These are phyloP conservation scores for Heliconius ismenius DNA, from an alignment of 2,888 invertebrate species.

Conservation along the genomic window DNA sequence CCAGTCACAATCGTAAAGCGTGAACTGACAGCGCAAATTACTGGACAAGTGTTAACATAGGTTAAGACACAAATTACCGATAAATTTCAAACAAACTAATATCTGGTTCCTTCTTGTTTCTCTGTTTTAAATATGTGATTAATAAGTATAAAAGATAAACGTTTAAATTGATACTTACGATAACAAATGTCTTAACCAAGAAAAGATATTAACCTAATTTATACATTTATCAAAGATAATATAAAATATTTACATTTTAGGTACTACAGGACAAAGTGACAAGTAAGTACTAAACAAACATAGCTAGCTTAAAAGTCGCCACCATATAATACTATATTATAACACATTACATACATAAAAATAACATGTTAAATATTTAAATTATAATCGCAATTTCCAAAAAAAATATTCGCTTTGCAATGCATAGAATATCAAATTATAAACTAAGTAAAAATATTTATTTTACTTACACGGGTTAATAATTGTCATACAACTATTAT, in stretches of 20 bases:
- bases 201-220: background rate
- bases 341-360: conserved; percentile 5
- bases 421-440: background rate
- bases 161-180: background rate
- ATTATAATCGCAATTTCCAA: conserved; percentile 15
- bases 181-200: conserved; percentile 24
- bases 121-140: background rate
- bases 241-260: background rate
- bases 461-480: background rate
- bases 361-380: background rate
- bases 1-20: conserved; percentile 75
- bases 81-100: background rate
- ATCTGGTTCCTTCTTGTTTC: background rate
- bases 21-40: conserved; percentile 64
- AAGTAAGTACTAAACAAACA: background rate
- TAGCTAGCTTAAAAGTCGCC: conserved; percentile 16
- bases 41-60: background rate
- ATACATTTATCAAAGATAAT: background rate
- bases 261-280: background rate
- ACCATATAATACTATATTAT: too few relatives aligned
- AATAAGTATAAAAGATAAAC: background rate
- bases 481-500: background rate
- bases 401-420: conserved; percentile 8
- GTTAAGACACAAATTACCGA: conserved; percentile 23
- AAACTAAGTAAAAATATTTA: background rate